Percentiles rank a stretch among this genome's conserved stretches.
phyloP scores from a whole-genome alignment of 2,888 invertebrate genomes.

The Plutella xylostella region DNA sequence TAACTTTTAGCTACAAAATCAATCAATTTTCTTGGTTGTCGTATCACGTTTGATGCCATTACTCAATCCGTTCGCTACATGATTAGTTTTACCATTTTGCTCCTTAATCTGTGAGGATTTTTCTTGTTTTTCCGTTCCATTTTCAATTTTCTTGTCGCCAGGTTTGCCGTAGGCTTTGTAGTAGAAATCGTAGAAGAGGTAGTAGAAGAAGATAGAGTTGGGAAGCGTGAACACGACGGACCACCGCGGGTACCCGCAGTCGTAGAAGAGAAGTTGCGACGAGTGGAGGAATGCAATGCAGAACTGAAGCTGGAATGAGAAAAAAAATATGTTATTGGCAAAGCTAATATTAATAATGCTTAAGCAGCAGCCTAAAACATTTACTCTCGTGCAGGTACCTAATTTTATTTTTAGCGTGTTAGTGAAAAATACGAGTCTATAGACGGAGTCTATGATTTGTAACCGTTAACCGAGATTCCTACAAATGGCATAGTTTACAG shows the following conservation, averaged over 20 bases:
- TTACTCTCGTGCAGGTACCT: too few relatives aligned
- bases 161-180: slow-evolving; percentile 76
- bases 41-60: background rate
- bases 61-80: background rate
- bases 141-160: slow-evolving; percentile 33
- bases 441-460: too few relatives aligned
- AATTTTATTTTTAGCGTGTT: too few relatives aligned
- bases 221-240: slow-evolving; percentile 85
- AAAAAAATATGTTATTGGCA: slow-evolving; percentile 12
- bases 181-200: slow-evolving; percentile 93
- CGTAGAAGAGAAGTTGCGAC: slow-evolving; percentile 84
- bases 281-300: slow-evolving; percentile 89
- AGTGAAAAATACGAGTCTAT: too few relatives aligned
- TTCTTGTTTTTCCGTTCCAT: slow-evolving; percentile 27
- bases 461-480: too few relatives aligned
- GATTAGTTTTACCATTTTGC: background rate
- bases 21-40: background rate
- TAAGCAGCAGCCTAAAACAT: too few relatives aligned
- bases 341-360: too few relatives aligned
- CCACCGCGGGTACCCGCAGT: slow-evolving; percentile 91
- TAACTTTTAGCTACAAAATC: background rate
- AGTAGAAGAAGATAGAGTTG: slow-evolving; percentile 93
- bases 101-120: slow-evolving; percentile 17
- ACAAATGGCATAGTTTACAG: too few relatives aligned
- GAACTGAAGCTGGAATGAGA: slow-evolving; percentile 83